These are phyloP conservation scores for Hoplodrina ambigua DNA, from an alignment of 2,888 invertebrate species.

Conservation along the genomic window DNA sequence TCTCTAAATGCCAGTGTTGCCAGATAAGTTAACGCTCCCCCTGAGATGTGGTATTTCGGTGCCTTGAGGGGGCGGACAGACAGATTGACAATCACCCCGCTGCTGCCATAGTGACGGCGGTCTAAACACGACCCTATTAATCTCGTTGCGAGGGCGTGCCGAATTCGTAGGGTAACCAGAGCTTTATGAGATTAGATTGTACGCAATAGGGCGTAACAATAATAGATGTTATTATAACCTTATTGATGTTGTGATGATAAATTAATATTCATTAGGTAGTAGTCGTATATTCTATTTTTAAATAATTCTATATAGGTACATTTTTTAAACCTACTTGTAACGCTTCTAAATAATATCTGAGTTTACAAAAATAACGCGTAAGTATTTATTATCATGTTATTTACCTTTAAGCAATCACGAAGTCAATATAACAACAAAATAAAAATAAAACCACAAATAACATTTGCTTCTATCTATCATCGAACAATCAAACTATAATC, in stretches of 20 bases:
- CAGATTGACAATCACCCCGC: conserved; percentile 82
- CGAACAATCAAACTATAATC: conserved; percentile 34
- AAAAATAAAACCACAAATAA: conserved; percentile 9
- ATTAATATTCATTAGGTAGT: conserved; percentile 8
- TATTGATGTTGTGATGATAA: conserved; percentile 39
- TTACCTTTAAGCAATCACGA: neutral
- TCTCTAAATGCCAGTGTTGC: conserved; percentile 75
- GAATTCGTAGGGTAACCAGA: conserved; percentile 75
- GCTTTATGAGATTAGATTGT: conserved; percentile 59
- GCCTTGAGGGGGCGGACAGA: conserved; percentile 68
- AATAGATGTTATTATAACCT: conserved; percentile 36
- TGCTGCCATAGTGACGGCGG: conserved; percentile 84
- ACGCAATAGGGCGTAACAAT: conserved; percentile 47
- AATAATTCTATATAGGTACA: too few relatives aligned
- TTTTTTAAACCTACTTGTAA: too few relatives aligned
- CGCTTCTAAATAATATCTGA: neutral
- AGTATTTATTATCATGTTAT: neutral
- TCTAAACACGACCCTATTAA: conserved; percentile 88
- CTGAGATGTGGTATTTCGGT: conserved; percentile 87
- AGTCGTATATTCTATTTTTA: neutral
- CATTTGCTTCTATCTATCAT: conserved; percentile 20
- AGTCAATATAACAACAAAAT: neutral
- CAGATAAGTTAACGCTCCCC: conserved; percentile 83
- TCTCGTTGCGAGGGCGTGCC: conserved; percentile 86
- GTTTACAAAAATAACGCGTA: neutral